Evolutionary conservation across 2,888 invertebrate species (phyloP), one percentile per base, ranked within the genome.

Genomic region (Eupithecia subfuscata): DNA sequence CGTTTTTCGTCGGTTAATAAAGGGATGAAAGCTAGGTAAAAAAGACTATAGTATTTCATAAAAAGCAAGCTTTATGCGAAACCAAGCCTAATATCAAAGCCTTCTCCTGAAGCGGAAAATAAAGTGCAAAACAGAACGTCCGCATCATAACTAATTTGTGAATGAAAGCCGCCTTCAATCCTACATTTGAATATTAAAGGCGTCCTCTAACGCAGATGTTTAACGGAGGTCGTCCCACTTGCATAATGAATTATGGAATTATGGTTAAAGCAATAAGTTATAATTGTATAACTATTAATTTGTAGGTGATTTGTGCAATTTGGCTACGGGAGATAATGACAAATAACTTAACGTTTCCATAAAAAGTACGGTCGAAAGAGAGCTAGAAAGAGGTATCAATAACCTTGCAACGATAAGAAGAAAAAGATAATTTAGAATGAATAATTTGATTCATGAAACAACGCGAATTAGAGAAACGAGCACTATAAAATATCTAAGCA

Each of bases 101-200:
- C 22, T 71, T 74, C 69, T 69, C 67, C 52, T 74, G 14, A 40
- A 70, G 72, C 48, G 60, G 56, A 43, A 65, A 52, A 73, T 71
- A 74, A 73, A 37, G 43, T 60, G 67, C 64, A 69, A 73, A 76
- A 74, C 72, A 72, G 69, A 60, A 73, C 74, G 52, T 74, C 76
- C 48, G 70, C 77, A 73, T 78, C 76, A 80, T 77, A 75, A 75
- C 75, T 81, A 76, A 80, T 80, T 81, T 81, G 80, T 75, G 77
- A 77, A 80, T 80, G 79, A 81, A 81, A 76, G 74, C 77, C n/a
- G 74, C 71, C 68, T 77, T 69, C 75, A 77, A 77, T 74, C 74
- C 80, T 82, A 74, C 78, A 77, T 86, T 88, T 84, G 84, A 87
- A 87, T 87, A 88, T 86, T 88, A 82, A 88, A 87, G 85, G 82